Evolutionary conservation across 2,888 invertebrate genomes (phyloP), one percentile per base, ranked within the genome.

Genomic region (Amblyteles armatorius): DNA sequence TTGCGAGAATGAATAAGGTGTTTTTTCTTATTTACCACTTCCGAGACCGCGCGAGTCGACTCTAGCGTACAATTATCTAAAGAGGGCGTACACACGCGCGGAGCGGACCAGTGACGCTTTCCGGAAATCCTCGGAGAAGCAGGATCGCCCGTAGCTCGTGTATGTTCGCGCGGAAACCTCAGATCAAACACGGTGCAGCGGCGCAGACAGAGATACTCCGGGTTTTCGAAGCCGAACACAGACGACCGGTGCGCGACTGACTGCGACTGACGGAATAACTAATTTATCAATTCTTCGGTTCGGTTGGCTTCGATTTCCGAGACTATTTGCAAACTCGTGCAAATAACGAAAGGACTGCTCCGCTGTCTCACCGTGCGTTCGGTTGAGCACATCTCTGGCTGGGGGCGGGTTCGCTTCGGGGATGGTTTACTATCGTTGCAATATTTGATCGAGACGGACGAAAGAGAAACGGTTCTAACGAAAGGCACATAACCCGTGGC

Each of bases 281-380:
- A 93, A 93, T 93, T 93, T 93, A 93, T 93, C 93, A 93, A 93
- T 93, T 93, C 93, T 93, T 93, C 93, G 93, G 90, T 93, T 92
- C 92, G 92, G 91, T 92, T 92, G 91, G 88, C 91, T 91, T 90
- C 93, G 93, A 93, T 93, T 91, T 88, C 91, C 88, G 89, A 87
- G 88, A 89, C 90, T 93, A 92, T 93, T 93, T 93, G 91, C 92
- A 88, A 90, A 91, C 91, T 91, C 90, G 90, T 91, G 92, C 88
- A 92, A 92, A 92, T 88, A 91, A 87, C 86, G 76, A 60, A 50
- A 79, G 52, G 79, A 74, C 57, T 33, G 6, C 50, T 65, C 63
- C 50, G 68, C 67, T 79, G 55, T 71, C 55, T 73, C 69, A 26
- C 40, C 55, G 57, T 71, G 55, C 48, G 74, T 82, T 79, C 77